Base-by-base conservation (phyloP, 2,888 invertebrate genomes). In the Coleophora deauratella region DNA sequence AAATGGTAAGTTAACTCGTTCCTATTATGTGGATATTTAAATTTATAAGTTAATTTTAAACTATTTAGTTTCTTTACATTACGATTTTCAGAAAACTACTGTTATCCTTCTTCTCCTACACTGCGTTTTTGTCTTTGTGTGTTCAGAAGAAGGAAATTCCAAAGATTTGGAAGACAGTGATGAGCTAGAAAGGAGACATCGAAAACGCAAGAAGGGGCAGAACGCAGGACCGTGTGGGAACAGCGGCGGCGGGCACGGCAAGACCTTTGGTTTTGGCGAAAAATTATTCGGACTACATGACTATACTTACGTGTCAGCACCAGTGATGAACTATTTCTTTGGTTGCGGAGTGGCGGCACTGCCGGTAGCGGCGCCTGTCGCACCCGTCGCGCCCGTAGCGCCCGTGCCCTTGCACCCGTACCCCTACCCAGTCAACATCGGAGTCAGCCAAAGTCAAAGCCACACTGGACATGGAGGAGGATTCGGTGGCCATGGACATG, bases 241-340 rank as follows among this genome's bases (percentile, higher is more conserved):
- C 15, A 40, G 43, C 7, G 37, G 27, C 31, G 44, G 44, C 7
- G 37, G 27, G 10, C 32, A 32, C 27, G 38, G 38, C 35, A 21
- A 9, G 21, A 10, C 15, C 21, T 9, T 10, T 8, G 10, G 75
- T 1, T 69, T 74, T 13, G 67, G 66, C 1, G 66, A 67, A 21
- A 74, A 66, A 43, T 62, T 72, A 14, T 72, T 71, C 15, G 70
- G 72, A 0, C 57, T 66, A 1, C 69, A 69, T 9, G 72, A 73
- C n/a, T 63, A 73, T 46, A 79, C 80, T 0, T 82, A 75, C 38
- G 57, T 84, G 1, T 75, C 74, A 2, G 80, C 82, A 27, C 82
- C 82, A 1, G 75, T 81, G 1, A 76, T 68, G 54, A 84, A 84
- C 55, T 84, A 81, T 50, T 78, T 72, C 55, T 70, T 78, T 31